phyloP scores from a whole-genome alignment of 1,140 invertebrate species.

The Saccostrea echinata region DNA sequence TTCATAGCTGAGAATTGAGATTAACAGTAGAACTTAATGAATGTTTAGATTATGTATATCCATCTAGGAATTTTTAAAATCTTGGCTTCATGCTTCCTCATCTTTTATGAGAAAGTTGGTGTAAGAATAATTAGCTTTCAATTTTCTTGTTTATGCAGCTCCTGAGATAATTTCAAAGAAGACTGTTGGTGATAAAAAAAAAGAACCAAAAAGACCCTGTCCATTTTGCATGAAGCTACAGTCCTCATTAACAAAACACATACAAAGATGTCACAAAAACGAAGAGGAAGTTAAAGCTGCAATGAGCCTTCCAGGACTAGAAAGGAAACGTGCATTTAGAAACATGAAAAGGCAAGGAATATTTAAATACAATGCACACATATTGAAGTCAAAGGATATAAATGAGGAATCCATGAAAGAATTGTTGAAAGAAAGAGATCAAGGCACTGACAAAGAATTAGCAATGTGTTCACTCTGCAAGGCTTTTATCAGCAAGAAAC shows the following conservation, averaged over 20 bases:
- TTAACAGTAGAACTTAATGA: no score
- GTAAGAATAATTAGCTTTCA: no score
- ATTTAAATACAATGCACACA: neutral
- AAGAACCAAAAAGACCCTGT: neutral
- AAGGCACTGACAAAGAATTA: neutral
- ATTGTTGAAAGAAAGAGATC: neutral
- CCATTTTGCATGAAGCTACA: neutral
- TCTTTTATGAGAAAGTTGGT: no score
- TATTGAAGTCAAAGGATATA: neutral
- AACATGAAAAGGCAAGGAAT: slow-evolving; percentile 43
- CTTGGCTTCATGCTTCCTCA: no score
- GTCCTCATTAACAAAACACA: neutral
- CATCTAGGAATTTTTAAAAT: no score
- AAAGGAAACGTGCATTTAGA: slow-evolving; percentile 12
- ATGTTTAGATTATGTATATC: no score
- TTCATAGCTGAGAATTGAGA: no score
- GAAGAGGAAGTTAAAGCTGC: slow-evolving; percentile 11
- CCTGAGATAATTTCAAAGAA: neutral
- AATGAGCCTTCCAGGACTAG: neutral
- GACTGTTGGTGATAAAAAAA: neutral
- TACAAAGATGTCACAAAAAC: slow-evolving; percentile 6
- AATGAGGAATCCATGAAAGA: neutral
- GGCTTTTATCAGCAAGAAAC: neutral
- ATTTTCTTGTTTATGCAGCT: no score
- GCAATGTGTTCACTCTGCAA: slow-evolving; percentile 44